Percentiles rank a stretch among this genome's conserved stretches.
phyloP scores from a whole-genome alignment of 2,888 invertebrate genomes.

The Adelognathus sp. region DNA sequence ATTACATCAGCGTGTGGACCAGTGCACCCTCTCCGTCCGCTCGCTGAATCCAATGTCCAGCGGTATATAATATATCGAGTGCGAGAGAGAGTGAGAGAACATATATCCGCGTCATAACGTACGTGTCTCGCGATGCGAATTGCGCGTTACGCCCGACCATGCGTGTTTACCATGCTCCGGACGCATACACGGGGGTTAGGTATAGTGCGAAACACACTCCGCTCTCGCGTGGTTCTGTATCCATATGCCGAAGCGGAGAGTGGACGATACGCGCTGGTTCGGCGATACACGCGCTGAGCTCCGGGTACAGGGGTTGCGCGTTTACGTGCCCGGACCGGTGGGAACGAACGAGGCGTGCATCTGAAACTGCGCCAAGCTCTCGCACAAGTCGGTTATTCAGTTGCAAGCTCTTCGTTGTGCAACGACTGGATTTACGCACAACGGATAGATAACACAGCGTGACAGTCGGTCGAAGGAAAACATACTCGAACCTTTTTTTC shows the following conservation, averaged over 20 bases:
- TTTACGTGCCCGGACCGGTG: slow-evolving; percentile 30
- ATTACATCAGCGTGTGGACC: slow-evolving; percentile 71
- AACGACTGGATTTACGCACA: slow-evolving; percentile 36
- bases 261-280: slow-evolving; percentile 19
- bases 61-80: slow-evolving; percentile 61
- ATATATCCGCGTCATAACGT: slow-evolving; percentile 42
- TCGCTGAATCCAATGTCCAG: background rate
- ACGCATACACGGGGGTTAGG: slow-evolving; percentile 57
- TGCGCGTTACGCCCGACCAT: slow-evolving; percentile 67
- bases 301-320: background rate
- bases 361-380: slow-evolving; percentile 37
- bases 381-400: slow-evolving; percentile 39
- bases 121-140: slow-evolving; percentile 65
- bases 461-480: background rate
- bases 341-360: slow-evolving; percentile 47
- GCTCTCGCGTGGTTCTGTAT: no score
- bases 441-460: background rate
- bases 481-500: background rate
- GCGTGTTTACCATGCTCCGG: slow-evolving; percentile 64
- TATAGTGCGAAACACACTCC: background rate
- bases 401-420: slow-evolving; percentile 20
- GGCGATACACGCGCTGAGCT: no score
- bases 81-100: background rate
- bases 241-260: slow-evolving; percentile 38
- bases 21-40: background rate